These are phyloP conservation scores for Charadrius vociferus DNA, from an alignment of 2,113 vertebrate genomes.

Conservation along the genomic window DNA sequence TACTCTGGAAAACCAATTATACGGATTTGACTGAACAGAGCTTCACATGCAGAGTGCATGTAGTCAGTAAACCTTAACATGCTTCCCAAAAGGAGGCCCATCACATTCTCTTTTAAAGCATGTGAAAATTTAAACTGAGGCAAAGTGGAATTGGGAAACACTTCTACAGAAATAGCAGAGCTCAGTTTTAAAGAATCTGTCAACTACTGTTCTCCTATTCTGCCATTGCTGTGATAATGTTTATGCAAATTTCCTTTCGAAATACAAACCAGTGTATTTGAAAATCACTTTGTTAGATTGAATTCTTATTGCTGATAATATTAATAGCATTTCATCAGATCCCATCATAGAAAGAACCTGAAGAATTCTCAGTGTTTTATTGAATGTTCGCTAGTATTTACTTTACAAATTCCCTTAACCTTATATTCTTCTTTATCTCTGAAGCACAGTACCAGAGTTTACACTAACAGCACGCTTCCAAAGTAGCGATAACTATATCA, in stretches of 20 bases:
- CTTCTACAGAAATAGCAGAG: not conserved
- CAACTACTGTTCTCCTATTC: not conserved
- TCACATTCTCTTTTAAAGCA: not conserved
- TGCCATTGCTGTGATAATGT: not conserved
- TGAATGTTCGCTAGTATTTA: not conserved
- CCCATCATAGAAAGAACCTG: not conserved
- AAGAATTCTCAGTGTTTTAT: conserved; percentile 2
- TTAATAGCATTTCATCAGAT: not conserved
- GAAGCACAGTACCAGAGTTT: conserved; percentile 12
- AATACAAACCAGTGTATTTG: not conserved
- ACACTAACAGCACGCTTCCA: conserved; percentile 28
- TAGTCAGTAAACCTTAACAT: not conserved
- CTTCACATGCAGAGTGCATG: not conserved
- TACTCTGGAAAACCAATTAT: not conserved
- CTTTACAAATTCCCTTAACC: conserved; percentile 42
- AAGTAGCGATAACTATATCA: conserved; percentile 54
- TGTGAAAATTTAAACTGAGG: not conserved
- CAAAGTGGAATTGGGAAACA: not conserved
- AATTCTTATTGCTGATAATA: not conserved
- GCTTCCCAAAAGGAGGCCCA: not conserved
- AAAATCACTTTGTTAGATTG: not conserved
- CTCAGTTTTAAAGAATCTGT: not conserved
- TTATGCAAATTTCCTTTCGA: not conserved
- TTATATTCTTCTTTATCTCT: conserved; percentile 59
- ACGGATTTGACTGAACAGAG: not conserved